Base-by-base conservation (phyloP, 2,113 vertebrate species). In the Cnemophilus loriae region DNA sequence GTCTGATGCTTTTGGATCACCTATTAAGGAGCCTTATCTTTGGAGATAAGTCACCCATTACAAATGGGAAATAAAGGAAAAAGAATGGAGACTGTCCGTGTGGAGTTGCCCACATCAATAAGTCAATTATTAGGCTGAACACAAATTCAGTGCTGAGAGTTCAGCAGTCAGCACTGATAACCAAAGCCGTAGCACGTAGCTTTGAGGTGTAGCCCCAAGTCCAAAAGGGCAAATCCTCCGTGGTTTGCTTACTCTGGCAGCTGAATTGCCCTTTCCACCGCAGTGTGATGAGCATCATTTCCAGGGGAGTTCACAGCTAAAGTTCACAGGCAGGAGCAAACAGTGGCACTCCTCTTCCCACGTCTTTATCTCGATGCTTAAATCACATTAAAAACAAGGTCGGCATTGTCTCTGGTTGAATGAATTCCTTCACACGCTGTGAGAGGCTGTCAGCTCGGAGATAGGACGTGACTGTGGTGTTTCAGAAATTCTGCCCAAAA, bases 11-110 rank as follows among this genome's bases (percentile, higher is more conserved):
- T 82, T 42, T 32, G 19, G 39, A 23, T 28, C 57, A 16, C 46
- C 78, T 49, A 1, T 19, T 16, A 3, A 68, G 35, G 77, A 87
- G 7, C 14, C 24, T n/a, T n/a, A n/a, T 82, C 28, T 85, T 15
- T 32, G 50, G 50, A 61, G 49, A 33, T 0, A 3, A 24, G 6
- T 39, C 33, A 76, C 6, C 53, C 44, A 8, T 39, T 49, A 7
- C 7, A 60, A 57, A 7, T 35, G 27, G 56, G 60, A 84, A 81
- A 42, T 24, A 15, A 50, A 56, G 23, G 26, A 18, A 9, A 16
- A 53, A 18, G 5, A 61, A 7, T 8, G 6, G 4, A 78, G 19
- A 7, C 57, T 35, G 27, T 21, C 4, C 3, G 0, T 3, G 13
- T 3, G 50, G 64, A 42, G 47, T 10, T 39, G 59, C 24, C 33